Evolutionary conservation across 2,113 vertebrate species (phyloP), one percentile per base, ranked within the genome.

Genomic region (Phyllopteryx taeniolatus): DNA sequence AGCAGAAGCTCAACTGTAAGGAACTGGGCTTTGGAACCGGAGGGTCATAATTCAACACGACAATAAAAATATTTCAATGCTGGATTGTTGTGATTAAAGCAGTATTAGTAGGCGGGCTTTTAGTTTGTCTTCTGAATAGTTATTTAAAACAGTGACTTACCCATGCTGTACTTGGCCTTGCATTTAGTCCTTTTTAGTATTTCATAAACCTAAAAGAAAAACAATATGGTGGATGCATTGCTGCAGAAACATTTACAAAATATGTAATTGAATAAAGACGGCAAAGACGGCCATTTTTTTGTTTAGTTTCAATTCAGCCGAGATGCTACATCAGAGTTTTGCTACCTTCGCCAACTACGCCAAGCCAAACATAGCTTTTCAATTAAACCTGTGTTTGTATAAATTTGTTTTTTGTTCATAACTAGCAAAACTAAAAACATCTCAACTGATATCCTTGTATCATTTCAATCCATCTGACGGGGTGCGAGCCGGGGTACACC

Each of bases 161-260:
- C 97, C 95, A 97, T 98, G 93, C 94, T 98, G 80, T 97, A 97
- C 87, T 96, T 96, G 79, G 95, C 95, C 81, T 96, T 96, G 88
- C 96, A 98, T 1, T 96, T 99, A 0, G 95, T 96, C 84, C 98
- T 93, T 82, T 98, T 99, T 78, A 99, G 67, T 76, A 99, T 94
- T 88, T 98, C 97, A 80, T 94, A 98, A 68, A 99, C 97, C 98
- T 99, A 67, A 8, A 68, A 77, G 11, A 7, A 61, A 68, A 67
- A 2, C 68, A 72, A 75, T n/a, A 53, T 10, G 77, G 43, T 56
- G 8, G 60, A 33, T 17, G 59, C 8, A n/a, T 9, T 57, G 3
- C 3, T 5, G 4, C 46, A 43, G 11, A 56, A 56, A 53, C 44
- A 49, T 57, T 64, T 20, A 35, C 19, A 39, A 68, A 54, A 68